These are phyloP conservation scores for Mus musculus DNA, from an alignment of 2,113 vertebrate genomes.

Conservation along the genomic window DNA sequence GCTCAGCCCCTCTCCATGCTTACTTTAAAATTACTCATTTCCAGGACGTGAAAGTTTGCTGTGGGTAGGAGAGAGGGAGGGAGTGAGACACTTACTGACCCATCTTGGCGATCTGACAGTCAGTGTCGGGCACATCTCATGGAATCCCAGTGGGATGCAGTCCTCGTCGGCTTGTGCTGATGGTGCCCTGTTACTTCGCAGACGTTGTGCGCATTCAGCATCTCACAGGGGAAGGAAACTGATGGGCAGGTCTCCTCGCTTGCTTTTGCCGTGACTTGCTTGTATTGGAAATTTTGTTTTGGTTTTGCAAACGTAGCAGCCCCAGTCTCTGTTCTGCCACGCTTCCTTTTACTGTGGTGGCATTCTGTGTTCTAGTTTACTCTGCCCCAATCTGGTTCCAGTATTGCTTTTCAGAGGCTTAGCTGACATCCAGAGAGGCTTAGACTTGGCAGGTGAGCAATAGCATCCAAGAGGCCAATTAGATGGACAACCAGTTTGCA, in stretches of 20 bases:
- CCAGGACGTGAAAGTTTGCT: background rate
- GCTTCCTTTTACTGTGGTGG: background rate
- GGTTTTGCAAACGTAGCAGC: slow-evolving; percentile 26
- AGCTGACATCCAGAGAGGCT: background rate
- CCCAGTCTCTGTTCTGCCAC: background rate
- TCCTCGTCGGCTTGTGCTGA: background rate
- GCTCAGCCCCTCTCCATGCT: background rate
- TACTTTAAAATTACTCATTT: background rate
- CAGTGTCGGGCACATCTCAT: background rate
- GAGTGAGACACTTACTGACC: background rate
- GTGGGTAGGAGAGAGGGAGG: background rate
- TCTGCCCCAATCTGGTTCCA: background rate
- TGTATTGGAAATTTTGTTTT: slow-evolving; percentile 47
- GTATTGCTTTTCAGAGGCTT: background rate
- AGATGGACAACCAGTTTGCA: background rate
- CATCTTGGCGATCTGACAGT: background rate
- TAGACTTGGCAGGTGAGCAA: background rate
- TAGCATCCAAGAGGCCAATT: background rate
- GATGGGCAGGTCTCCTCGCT: background rate
- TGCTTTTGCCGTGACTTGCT: slow-evolving; percentile 7
- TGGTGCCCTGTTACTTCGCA: background rate
- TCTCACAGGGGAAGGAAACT: background rate
- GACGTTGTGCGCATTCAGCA: background rate
- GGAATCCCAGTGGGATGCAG: background rate
- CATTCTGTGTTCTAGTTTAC: background rate